Conservation (phyloP, 2,797 vertebrate species). For the Chaetodon trifasciatus region DNA sequence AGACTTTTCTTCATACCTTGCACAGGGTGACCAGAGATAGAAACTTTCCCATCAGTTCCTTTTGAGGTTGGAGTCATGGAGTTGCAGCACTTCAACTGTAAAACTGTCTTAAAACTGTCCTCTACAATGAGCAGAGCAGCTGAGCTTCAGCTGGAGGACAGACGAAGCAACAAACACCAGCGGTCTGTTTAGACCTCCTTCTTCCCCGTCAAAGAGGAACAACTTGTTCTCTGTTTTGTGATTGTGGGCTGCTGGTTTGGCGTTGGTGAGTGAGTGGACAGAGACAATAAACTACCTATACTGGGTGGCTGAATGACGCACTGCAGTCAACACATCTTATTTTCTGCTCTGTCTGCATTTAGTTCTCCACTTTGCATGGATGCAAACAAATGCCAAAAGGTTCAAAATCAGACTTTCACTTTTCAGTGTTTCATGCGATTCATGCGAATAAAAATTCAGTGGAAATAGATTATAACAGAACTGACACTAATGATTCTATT, state of each 20-base stretch:
- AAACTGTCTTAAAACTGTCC: background rate
- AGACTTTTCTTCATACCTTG: constrained; percentile 43
- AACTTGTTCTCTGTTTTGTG: constrained; percentile 70
- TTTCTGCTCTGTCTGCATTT: constrained; percentile 15
- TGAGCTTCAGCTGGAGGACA: constrained; percentile 21
- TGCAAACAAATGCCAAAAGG: constrained; percentile 4
- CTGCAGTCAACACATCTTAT: constrained; percentile 38
- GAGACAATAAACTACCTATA: constrained; percentile 69
- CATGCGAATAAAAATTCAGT: constrained; percentile 1
- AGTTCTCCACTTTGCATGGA: background rate
- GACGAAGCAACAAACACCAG: constrained; percentile 47
- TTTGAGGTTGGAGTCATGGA: background rate
- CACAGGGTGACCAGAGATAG: constrained; percentile 1
- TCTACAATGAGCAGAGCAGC: background rate
- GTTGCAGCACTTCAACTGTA: background rate
- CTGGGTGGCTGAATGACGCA: constrained; percentile 51
- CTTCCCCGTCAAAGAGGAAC: constrained; percentile 56
- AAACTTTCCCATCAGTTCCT: constrained; percentile 22
- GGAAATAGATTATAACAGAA: background rate
- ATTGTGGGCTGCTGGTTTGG: constrained; percentile 67
- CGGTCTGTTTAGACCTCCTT: constrained; percentile 40
- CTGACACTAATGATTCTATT: background rate
- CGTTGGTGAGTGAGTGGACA: constrained; percentile 51
- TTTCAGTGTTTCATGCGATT: background rate
- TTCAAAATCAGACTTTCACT: background rate